Evolutionary conservation across 2,113 vertebrate species (phyloP), one percentile per base, ranked within the genome.

Genomic region (Dendropsophus ebraccatus): DNA sequence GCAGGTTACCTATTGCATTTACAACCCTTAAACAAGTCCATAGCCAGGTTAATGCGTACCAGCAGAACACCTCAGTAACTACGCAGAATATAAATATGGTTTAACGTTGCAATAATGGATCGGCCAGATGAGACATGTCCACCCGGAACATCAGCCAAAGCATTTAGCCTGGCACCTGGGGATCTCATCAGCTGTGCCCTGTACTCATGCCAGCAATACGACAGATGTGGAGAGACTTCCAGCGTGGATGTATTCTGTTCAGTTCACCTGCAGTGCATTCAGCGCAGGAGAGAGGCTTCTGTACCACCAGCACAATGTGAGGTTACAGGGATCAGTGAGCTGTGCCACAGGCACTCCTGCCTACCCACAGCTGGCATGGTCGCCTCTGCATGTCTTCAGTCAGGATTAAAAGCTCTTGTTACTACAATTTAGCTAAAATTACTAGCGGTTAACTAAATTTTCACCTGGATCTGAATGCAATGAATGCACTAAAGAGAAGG

Each of bases 131-230:
- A 65, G 60, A 65, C 25, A 25, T 65, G 60, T 65, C 60, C 60
- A 30, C 25, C 60, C 60, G 30, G 13, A 13, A 30, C 2, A 30
- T 65, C 12, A 30, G 60, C 60, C 60, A 65, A 65, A 65, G 60
- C 60, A 65, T 4, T 65, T 16, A 65, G 60, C 60, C 4, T 65
- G 60, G 60, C 60, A 65, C 13, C 60, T 65, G 28, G 60, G 60
- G 25, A 65, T 30, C 60, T 65, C 60, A 30, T 65, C 60, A 65
- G 60, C 60, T 65, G 60, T 65, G 60, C 60, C 60, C 28, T 65
- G 60, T 65, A 65, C 60, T 30, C 25, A 14, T 65, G 60, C 60
- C 60, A 65, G 5, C 25, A 30, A 65, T 28, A 30, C 5, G 25
- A 25, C 60, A 65, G 60, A 30, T 28, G 60, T 30, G 60, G 5